phyloP scores from a whole-genome alignment of 2,113 vertebrate genomes.

The Pavo muticus region DNA sequence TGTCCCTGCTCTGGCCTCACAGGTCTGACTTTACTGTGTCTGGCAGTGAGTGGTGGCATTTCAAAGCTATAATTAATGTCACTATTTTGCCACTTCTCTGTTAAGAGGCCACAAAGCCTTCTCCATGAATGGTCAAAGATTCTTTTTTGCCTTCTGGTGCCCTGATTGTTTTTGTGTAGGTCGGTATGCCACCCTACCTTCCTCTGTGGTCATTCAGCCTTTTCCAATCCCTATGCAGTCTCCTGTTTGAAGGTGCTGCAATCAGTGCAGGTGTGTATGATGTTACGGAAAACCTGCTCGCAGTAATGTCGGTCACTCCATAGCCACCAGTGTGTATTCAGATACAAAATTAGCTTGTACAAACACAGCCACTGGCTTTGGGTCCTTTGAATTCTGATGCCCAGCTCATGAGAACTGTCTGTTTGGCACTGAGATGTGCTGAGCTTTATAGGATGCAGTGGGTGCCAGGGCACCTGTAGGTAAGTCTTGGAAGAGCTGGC shows the following conservation, averaged over 20 bases:
- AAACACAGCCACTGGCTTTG: background rate
- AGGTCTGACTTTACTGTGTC: background rate
- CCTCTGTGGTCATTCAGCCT: background rate
- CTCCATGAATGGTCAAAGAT: rapidly evolving
- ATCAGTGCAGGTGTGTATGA: background rate
- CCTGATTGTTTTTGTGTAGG: background rate
- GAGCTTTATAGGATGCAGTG: rapidly evolving
- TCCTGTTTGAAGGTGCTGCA: background rate
- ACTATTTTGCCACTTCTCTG: background rate
- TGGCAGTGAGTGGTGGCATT: background rate
- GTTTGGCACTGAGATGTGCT: rapidly evolving
- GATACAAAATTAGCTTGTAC: background rate
- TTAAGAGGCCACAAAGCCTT: background rate
- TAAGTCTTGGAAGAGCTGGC: background rate
- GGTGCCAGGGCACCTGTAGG: background rate
- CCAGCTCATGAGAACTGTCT: background rate
- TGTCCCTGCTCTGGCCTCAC: background rate
- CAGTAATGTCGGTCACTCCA: background rate
- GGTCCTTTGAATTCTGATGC: background rate
- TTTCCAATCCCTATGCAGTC: background rate
- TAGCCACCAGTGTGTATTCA: background rate
- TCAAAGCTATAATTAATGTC: background rate
- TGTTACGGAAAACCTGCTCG: background rate
- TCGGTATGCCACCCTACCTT: background rate
- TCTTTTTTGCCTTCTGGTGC: background rate